Conservation (phyloP, 2,797 vertebrate species). For the Xerus rutilus region DNA sequence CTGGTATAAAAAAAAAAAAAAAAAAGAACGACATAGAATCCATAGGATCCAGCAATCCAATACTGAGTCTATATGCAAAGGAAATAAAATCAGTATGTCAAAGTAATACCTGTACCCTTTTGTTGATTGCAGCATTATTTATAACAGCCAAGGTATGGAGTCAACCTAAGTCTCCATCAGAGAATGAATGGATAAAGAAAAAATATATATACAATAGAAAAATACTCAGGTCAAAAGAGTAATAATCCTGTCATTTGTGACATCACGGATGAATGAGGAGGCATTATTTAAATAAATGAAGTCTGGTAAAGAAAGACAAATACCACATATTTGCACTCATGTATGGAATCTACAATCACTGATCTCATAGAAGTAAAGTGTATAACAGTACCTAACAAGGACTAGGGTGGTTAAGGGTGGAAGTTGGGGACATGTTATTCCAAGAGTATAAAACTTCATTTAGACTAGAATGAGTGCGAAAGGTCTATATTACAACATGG, state of each 20-base stretch:
- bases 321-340: neutral
- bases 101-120: neutral
- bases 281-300: neutral
- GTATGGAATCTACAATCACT: neutral
- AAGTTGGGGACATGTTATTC: neutral
- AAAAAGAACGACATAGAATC: no score
- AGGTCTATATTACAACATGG: neutral
- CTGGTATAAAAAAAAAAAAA: no score
- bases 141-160: neutral
- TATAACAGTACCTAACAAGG: neutral
- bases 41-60: neutral
- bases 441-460: neutral
- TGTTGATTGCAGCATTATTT: neutral
- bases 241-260: neutral
- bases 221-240: neutral
- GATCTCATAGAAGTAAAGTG: neutral
- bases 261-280: neutral
- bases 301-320: neutral
- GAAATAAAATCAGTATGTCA: no score
- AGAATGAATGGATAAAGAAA: neutral
- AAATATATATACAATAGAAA: neutral
- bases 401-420: neutral
- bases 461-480: neutral
- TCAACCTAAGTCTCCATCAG: neutral
- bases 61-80: neutral